A percentile compares a stretch with the other conserved stretches of the same genome.
Conservation (phyloP, 2,888 invertebrate genomes). For the Plusia festucae region DNA sequence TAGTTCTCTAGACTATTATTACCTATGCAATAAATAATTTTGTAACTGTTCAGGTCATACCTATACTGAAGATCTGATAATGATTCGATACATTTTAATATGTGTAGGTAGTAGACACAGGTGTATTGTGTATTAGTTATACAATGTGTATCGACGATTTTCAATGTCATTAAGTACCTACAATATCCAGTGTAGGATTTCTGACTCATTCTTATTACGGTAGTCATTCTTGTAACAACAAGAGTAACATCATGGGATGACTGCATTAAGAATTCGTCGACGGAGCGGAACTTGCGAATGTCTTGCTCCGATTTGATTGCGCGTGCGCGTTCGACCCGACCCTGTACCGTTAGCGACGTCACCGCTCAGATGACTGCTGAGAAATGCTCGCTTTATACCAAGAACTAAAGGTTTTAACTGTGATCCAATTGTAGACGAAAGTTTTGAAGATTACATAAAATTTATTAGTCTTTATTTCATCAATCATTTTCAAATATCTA, state of each 20-base stretch:
- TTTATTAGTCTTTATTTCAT: too few species aligned
- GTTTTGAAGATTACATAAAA: background rate
- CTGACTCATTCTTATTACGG: slow-evolving; percentile 4
- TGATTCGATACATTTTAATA: background rate
- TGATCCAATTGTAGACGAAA: background rate
- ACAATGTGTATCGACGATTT: background rate
- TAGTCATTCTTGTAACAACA: background rate
- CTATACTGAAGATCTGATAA: background rate
- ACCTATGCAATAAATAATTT: too few species aligned
- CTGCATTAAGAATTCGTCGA: slow-evolving; percentile 15
- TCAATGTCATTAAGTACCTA: background rate
- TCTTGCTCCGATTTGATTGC: slow-evolving; percentile 37
- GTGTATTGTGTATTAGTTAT: background rate
- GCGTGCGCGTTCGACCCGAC: slow-evolving; percentile 44
- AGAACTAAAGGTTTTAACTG: background rate
- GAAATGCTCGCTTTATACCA: slow-evolving; percentile 7
- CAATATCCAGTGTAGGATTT: background rate
- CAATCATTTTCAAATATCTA: too few species aligned
- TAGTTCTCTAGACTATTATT: too few species aligned
- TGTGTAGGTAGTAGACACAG: background rate
- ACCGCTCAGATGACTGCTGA: slow-evolving; percentile 18
- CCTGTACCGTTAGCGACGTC: slow-evolving; percentile 50
- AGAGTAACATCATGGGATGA: slow-evolving; percentile 10
- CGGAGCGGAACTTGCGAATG: slow-evolving; percentile 43
- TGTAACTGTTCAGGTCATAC: too few species aligned